These are phyloP conservation scores for Junonia oenone DNA, from an alignment of 2,888 invertebrate genomes.

Conservation along the genomic window DNA sequence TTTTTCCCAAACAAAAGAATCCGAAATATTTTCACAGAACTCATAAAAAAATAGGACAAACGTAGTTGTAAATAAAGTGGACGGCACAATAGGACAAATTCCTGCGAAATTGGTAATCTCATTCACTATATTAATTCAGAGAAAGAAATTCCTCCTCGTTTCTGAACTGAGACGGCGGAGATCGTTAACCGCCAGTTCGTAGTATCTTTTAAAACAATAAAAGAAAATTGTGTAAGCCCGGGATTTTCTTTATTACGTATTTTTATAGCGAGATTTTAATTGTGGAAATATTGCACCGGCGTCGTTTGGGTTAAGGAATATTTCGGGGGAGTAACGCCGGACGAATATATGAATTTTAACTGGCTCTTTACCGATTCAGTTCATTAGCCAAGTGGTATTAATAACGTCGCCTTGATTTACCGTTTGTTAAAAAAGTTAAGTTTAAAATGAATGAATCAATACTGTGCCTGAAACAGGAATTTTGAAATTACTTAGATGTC, in stretches of 20 bases:
- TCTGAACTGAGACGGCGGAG: slow-evolving; percentile 7
- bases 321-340: slow-evolving; percentile 23
- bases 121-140: slow-evolving; percentile 17
- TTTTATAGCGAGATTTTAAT: slow-evolving; percentile 27
- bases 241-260: slow-evolving; percentile 27
- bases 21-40: not conserved
- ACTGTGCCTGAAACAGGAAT: not conserved
- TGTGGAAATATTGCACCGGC: slow-evolving; percentile 27
- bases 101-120: slow-evolving; percentile 13
- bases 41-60: not conserved
- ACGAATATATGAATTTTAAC: slow-evolving; percentile 29
- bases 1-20: not conserved
- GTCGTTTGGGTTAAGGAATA: slow-evolving; percentile 24
- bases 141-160: slow-evolving; percentile 18
- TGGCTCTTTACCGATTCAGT: slow-evolving; percentile 26
- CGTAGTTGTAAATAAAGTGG: slow-evolving; percentile 7
- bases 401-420: slow-evolving; percentile 12
- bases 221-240: slow-evolving; percentile 21
- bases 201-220: slow-evolving; percentile 22
- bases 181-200: slow-evolving; percentile 22
- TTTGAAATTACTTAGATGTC: too few relatives aligned
- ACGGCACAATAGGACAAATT: slow-evolving; percentile 11
- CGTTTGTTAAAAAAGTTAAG: slow-evolving; percentile 9
- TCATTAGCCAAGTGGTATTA: slow-evolving; percentile 24
- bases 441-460: not conserved